These are phyloP conservation scores for Abrostola triplasia DNA, from an alignment of 2,888 invertebrate genomes.

Conservation along the genomic window DNA sequence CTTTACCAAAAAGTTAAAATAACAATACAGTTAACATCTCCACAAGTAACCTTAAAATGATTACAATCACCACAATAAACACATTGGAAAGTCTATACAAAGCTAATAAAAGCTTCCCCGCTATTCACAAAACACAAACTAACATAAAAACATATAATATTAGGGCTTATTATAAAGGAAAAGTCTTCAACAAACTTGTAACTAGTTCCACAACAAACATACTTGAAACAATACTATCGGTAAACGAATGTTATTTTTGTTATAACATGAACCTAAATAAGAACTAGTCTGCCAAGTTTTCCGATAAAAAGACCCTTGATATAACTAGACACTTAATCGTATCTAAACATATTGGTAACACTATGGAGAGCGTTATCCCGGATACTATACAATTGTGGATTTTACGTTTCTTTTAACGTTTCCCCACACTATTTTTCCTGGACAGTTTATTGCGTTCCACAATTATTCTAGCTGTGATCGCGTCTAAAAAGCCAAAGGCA, in stretches of 20 bases:
- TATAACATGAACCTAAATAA: not conserved
- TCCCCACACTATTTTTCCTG: too few species aligned
- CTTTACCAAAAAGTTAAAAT: too few species aligned
- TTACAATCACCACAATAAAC: not conserved
- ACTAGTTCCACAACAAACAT: conserved; percentile 1
- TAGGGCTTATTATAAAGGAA: not conserved
- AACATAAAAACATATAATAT: not conserved
- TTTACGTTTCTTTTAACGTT: too few species aligned
- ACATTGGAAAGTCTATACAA: not conserved
- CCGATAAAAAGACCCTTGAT: not conserved
- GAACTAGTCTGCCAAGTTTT: not conserved
- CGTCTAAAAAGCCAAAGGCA: too few species aligned
- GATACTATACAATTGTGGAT: too few species aligned
- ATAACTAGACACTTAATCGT: not conserved
- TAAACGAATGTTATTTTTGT: not conserved
- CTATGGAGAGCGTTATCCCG: not conserved
- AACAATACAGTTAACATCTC: too few species aligned
- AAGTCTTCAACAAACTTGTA: not conserved
- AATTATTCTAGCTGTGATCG: too few species aligned
- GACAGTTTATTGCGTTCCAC: too few species aligned
- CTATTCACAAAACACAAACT: not conserved
- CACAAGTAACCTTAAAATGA: not conserved
- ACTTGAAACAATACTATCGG: not conserved
- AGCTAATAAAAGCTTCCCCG: not conserved
- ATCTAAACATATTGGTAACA: not conserved